Evolutionary conservation across 2,797 vertebrate genomes (phyloP), one percentile per base, ranked within the genome.

Genomic region (Myioborus melanocephalus): DNA sequence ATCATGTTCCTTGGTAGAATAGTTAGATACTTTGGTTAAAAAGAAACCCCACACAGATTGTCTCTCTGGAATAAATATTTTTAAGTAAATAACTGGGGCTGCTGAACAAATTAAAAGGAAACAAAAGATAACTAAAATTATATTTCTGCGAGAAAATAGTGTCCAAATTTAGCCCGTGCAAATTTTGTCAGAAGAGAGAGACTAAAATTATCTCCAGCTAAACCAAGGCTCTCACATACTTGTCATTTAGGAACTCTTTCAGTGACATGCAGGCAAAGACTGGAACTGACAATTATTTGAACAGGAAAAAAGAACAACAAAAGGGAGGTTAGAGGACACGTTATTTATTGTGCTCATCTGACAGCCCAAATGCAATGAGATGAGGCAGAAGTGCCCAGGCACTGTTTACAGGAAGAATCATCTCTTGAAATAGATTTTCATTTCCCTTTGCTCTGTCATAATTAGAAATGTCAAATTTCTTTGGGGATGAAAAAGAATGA

Each of bases 361-460:
- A 83, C 78, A 95, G 83, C 44, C 56, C 78, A 64, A 79, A 78
- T 59, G 80, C 64, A 89, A 69, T 47, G 69, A 93, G 84, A 93
- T 71, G 19, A 81, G 76, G 79, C 89, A 94, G 87, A 96, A 90
- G 69, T 72, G 65, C 72, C 87, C 77, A 32, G 79, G 53, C 50
- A 41, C 56, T 86, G 53, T 71, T 94, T 78, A 81, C 76, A 81
- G 57, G 53, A 93, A 78, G 28, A 90, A 70, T 79, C 55, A 56
- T 56, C 47, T 92, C 78, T 77, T 79, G 56, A 87, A 90, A 92
- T 13, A 87, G 78, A 47, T 15, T 90, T 87, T 46, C 15, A 26
- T 93, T 95, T 93, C 17, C 12, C 10, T 87, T 76, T 91, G 22
- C 66, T 87, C 47, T 84, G 55, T 56, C 65, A 52, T 66, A 86